Evolutionary conservation across 2,888 invertebrate genomes (phyloP).

Genomic region (Baccha elongata): DNA sequence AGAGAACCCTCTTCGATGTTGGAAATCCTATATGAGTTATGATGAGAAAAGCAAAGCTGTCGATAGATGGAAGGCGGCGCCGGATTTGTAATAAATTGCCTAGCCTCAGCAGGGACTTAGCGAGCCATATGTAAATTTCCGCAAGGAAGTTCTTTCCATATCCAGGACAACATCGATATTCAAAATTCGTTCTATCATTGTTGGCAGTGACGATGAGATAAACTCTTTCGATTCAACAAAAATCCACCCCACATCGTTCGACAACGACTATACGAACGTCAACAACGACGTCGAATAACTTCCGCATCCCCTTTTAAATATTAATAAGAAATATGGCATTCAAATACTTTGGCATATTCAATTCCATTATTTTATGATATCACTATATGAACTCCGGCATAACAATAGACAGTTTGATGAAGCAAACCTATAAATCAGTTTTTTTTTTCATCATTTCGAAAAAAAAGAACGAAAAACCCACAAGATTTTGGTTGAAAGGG

Average conservation of each 20-base stretch:
- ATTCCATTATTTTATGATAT: slow-evolving; percentile 71
- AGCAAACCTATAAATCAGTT: slow-evolving; percentile 73
- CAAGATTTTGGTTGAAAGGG: slow-evolving; percentile 62
- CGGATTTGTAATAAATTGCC: slow-evolving; percentile 66
- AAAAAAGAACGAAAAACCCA: slow-evolving; percentile 55
- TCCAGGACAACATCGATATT: slow-evolving; percentile 55
- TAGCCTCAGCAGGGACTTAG: slow-evolving; percentile 22
- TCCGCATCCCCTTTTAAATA: slow-evolving; percentile 8
- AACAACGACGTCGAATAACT: not conserved
- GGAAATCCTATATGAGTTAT: slow-evolving; percentile 58
- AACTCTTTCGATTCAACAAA: slow-evolving; percentile 61
- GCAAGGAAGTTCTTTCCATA: slow-evolving; percentile 1
- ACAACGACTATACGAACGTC: not conserved
- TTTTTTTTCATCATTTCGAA: slow-evolving; percentile 34
- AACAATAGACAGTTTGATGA: slow-evolving; percentile 74
- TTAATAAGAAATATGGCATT: slow-evolving; percentile 60
- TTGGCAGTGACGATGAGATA: slow-evolving; percentile 57
- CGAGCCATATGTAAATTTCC: slow-evolving; percentile 69
- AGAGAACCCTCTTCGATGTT: slow-evolving; percentile 3
- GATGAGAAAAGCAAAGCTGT: slow-evolving; percentile 68
- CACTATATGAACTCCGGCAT: slow-evolving; percentile 68
- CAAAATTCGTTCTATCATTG: slow-evolving; percentile 67
- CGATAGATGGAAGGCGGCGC: slow-evolving; percentile 61
- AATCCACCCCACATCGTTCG: slow-evolving; percentile 36
- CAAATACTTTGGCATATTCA: slow-evolving; percentile 71